phyloP scores from a whole-genome alignment of 1,140 invertebrate species.

The Gonioctena quinquepunctata region DNA sequence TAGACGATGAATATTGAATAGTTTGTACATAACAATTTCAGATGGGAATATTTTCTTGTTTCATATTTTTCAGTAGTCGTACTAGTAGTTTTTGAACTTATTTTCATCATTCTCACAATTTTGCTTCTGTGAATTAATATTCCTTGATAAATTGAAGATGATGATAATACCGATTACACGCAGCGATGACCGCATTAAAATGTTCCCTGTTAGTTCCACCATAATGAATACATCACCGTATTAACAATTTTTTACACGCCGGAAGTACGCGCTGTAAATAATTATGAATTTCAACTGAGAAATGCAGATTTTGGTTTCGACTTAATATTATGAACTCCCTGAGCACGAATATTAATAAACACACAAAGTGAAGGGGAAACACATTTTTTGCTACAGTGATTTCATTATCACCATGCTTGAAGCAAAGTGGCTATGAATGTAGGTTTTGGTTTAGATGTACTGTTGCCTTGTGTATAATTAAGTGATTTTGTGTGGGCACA shows the following conservation, averaged over 20 bases:
- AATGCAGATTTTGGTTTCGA: not conserved
- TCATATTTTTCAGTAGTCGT: too few relatives aligned
- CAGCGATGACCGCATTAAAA: not conserved
- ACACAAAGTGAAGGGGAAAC: not conserved
- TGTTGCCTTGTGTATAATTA: too few relatives aligned
- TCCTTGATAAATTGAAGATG: not conserved
- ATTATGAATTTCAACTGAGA: not conserved
- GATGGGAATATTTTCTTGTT: too few relatives aligned
- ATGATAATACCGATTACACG: not conserved
- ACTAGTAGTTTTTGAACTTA: too few relatives aligned
- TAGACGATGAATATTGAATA: too few relatives aligned
- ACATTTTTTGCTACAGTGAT: not conserved
- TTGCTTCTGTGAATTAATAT: too few relatives aligned
- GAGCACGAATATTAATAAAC: not conserved
- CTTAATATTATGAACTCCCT: not conserved
- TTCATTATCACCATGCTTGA: too few relatives aligned
- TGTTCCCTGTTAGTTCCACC: not conserved
- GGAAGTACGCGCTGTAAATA: slow-evolving; percentile 6
- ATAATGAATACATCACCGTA: not conserved
- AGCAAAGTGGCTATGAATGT: too few relatives aligned
- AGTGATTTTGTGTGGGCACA: too few relatives aligned
- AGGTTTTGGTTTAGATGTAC: too few relatives aligned
- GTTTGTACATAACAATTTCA: too few relatives aligned
- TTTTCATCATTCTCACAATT: too few relatives aligned
- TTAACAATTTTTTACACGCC: not conserved